Percentiles rank a stretch among this genome's conserved stretches.
phyloP scores from a whole-genome alignment of 2,113 vertebrate species.

The Onychorhynchus coronatus region DNA sequence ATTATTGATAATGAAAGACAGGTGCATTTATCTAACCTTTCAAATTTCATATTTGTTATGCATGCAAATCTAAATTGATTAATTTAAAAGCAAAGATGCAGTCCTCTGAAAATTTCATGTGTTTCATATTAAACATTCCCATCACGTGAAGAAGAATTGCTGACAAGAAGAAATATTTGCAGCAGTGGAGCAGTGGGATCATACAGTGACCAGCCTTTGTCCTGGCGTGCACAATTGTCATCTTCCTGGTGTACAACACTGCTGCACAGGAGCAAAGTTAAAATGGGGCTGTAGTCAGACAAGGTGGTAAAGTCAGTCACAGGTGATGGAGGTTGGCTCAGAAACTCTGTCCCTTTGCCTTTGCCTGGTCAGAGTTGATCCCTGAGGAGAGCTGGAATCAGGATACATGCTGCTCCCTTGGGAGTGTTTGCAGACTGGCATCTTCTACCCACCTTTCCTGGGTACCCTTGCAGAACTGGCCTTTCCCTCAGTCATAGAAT shows the following conservation, averaged over 20 bases:
- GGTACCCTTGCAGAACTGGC: fast-evolving
- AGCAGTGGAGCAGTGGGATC: background rate
- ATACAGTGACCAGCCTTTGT: background rate
- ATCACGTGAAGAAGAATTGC: background rate
- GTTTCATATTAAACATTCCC: background rate
- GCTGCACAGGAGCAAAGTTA: background rate
- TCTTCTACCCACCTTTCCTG: fast-evolving
- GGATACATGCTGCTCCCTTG: fast-evolving
- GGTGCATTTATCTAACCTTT: background rate
- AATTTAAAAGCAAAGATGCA: background rate
- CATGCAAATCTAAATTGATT: background rate
- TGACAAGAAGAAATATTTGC: background rate
- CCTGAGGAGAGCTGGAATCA: fast-evolving
- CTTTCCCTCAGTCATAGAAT: background rate
- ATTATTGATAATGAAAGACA: background rate
- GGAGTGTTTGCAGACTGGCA: background rate
- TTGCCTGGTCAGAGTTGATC: background rate
- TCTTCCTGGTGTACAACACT: background rate
- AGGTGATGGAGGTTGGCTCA: background rate
- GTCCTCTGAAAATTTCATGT: background rate
- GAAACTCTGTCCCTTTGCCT: background rate
- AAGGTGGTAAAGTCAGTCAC: background rate
- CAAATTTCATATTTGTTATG: background rate
- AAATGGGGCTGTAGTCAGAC: background rate
- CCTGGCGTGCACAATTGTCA: background rate